Evolutionary conservation across 2,888 invertebrate genomes (phyloP), one percentile per base, ranked within the genome.

Genomic region (Eudasyphora cyanicolor): DNA sequence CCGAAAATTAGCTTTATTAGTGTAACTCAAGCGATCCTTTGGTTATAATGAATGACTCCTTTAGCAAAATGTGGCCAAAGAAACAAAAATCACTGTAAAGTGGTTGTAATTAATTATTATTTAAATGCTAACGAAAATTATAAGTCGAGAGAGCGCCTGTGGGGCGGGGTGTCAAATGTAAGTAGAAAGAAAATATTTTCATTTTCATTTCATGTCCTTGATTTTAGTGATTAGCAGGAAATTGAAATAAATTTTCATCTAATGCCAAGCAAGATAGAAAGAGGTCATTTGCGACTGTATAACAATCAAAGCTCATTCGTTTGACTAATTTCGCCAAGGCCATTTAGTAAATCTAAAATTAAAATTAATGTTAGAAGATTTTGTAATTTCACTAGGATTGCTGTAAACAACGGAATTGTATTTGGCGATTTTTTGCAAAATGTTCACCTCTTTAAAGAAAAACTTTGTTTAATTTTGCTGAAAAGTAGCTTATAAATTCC

Each of bases 71-170:
- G 21, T 42, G 42, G 12, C 38, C 5, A 24, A 24, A n/a, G n/a
- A n/a, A 14, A 67, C 21, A n/a, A 67, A 67, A 67, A 38, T 14
- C 67, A 24, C 21, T 74, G 67, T 67, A 29, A 79, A 79, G 42
- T 74, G 73, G 29, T 67, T 42, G 57, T 73, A 73, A 74, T 79
- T 79, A 79, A 74, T 79, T 69, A 69, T 74, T 79, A 51, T 71
- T 60, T 71, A 78, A 78, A 71, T 69, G 67, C 14, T 35, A 35
- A 12, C 21, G 38, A 38, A 64, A 29, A 60, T 60, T 14, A 14
- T 45, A 45, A n/a, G 21, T 38, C 10, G n/a, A 45, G n/a, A 14
- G 45, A 45, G n/a, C 45, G 12, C 12, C n/a, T n/a, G n/a, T n/a
- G 1, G 32, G 32, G 32, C 32, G n/a, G 4, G 32, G 8, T 32